phyloP scores from a whole-genome alignment of 2,797 vertebrate species.

The Psittacula derbiana region DNA sequence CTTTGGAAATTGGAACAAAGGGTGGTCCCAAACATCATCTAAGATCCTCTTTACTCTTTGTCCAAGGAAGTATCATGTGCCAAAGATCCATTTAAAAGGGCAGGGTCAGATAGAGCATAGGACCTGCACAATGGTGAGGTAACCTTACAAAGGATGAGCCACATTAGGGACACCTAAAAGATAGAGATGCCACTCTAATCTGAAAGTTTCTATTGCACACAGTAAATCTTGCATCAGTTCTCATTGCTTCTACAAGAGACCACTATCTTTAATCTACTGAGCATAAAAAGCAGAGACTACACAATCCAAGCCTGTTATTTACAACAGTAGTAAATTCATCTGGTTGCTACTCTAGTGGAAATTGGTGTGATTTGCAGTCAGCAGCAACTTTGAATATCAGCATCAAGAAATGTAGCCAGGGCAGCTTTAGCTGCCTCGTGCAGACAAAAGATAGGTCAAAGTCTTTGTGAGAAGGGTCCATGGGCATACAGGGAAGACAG shows the following conservation, averaged over 20 bases:
- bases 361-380: not conserved
- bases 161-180: not conserved
- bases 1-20: not conserved
- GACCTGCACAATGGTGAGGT: not conserved
- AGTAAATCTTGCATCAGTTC: conserved; percentile 3
- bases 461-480: not conserved
- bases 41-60: not conserved
- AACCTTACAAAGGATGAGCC: not conserved
- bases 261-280: not conserved
- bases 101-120: not conserved
- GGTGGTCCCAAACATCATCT: not conserved
- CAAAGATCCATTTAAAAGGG: not conserved
- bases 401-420: not conserved
- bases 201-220: not conserved
- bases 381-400: not conserved
- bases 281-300: conserved; percentile 10
- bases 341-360: not conserved
- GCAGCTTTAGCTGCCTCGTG: not conserved
- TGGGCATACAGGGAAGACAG: not conserved
- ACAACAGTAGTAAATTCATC: conserved; percentile 32
- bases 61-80: not conserved
- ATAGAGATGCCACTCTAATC: not conserved
- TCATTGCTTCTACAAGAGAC: not conserved
- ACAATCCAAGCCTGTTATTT: conserved; percentile 13
- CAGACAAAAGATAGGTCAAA: not conserved